These are phyloP conservation scores for Amblyteles armatorius DNA, from an alignment of 2,888 invertebrate species.

Conservation along the genomic window DNA sequence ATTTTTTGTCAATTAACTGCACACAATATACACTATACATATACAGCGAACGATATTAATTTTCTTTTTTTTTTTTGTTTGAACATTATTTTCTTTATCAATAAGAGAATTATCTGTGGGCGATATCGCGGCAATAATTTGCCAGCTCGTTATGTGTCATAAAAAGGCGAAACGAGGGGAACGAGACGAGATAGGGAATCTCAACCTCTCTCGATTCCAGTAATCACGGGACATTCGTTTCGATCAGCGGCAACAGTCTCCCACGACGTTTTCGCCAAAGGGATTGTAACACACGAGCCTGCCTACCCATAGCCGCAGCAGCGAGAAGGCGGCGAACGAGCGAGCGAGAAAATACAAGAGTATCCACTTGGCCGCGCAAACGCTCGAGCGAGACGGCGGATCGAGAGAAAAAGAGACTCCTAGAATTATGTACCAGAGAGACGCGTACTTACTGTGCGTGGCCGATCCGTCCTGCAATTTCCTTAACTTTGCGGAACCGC, in stretches of 20 bases:
- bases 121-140: slow-evolving; percentile 55
- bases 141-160: slow-evolving; percentile 64
- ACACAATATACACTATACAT: neutral
- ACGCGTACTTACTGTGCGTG: slow-evolving; percentile 69
- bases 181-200: slow-evolving; percentile 39
- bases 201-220: slow-evolving; percentile 56
- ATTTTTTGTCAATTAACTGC: no score
- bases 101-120: slow-evolving; percentile 38
- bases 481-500: slow-evolving; percentile 76
- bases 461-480: slow-evolving; percentile 74
- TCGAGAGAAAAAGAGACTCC: slow-evolving; percentile 46
- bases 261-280: slow-evolving; percentile 66
- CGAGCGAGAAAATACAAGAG: slow-evolving; percentile 14
- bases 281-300: slow-evolving; percentile 49
- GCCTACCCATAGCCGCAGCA: slow-evolving; percentile 2
- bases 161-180: slow-evolving; percentile 60
- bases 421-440: slow-evolving; percentile 63
- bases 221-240: slow-evolving; percentile 67
- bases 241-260: slow-evolving; percentile 61
- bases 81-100: slow-evolving; percentile 13
- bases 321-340: neutral
- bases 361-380: neutral
- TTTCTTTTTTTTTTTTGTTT: neutral
- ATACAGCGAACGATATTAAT: neutral
- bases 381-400: slow-evolving; percentile 13